Conservation (phyloP, 2,797 vertebrate genomes). For the Echeneis naucrates region DNA sequence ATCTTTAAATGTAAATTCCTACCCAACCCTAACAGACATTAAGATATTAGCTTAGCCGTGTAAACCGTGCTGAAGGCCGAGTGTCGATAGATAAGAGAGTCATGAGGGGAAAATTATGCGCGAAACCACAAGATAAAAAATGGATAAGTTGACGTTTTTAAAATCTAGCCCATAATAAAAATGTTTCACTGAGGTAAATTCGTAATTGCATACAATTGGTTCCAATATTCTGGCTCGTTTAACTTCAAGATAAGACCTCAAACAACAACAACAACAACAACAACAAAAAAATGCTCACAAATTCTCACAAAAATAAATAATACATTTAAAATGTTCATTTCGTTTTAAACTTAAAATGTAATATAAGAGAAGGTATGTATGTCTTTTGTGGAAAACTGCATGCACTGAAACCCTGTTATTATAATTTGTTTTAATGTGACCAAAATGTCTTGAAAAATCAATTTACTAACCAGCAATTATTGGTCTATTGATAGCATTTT, state of each 20-base stretch:
- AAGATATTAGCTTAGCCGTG: background rate
- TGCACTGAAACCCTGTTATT: no score
- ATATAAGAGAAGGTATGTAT: no score
- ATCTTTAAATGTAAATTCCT: background rate
- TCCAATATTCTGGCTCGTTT: background rate
- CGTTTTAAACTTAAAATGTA: background rate
- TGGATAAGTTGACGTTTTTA: background rate
- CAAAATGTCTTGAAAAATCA: background rate
- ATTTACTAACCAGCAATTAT: background rate
- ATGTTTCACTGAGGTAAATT: background rate
- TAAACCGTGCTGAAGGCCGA: slow-evolving; percentile 26
- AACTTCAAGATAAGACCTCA: slow-evolving; percentile 4
- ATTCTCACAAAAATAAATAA: background rate
- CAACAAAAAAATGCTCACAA: no score
- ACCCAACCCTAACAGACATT: background rate
- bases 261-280: no score
- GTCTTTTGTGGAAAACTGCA: background rate
- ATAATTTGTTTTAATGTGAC: no score
- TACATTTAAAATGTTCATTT: no score
- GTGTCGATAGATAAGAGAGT: slow-evolving; percentile 29
- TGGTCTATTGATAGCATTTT: background rate
- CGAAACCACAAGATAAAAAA: slow-evolving; percentile 17
- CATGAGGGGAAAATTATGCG: background rate
- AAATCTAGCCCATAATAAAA: background rate
- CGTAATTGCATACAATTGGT: background rate